Base-by-base conservation (phyloP, 2,888 invertebrate species). In the Mesorhabditis spiculigera region DNA sequence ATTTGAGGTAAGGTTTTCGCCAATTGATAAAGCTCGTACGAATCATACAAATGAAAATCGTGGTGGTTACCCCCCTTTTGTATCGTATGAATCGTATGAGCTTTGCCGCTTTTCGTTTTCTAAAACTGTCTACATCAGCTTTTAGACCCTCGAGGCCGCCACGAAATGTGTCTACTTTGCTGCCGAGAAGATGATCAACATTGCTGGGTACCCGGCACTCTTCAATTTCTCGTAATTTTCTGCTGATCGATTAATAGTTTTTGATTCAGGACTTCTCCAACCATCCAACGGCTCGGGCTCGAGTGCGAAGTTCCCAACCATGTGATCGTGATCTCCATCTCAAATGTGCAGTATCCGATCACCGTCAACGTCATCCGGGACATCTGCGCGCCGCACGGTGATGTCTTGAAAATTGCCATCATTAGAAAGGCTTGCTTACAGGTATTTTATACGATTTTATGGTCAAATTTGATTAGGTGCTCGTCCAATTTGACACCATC, bases 341-440 rank as follows among this genome's bases (percentile, higher is more conserved):
- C 95, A 88, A 97, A 97, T 89, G 95, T 96, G 75, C 93, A 95
- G 87, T 98, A 97, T 89, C 96, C 97, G 74, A 96, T 98, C 88
- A 96, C 95, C 89, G 96, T 96, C 91, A 77, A 79, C 50, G 72
- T 97, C 73, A 91, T 97, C 87, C 94, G 96, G 90, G 95, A 96
- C 83, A 97, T 98, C 87, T 95, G 94, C 88, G 91, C 92, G 83
- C 91, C 94, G 75, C 93, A 93, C 89, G 97, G 97, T 65, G 92
- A 93, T 87, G 96, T 98, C 63, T 91, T 93, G 82, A 91, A 97
- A 86, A 95, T 98, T 88, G 96, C 97, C 78, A 95, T 98, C 5
- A 78, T 84, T 65, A n/a, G 16, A 65, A 13, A n/a, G 8, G 10
- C 16, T 63, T 16, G 8, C 16, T 28, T 63, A 16, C 13, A 63